A percentile compares a stretch with the other conserved stretches of the same genome.
Conservation (phyloP, 2,888 invertebrate genomes). For the Brachylomia viminalis region DNA sequence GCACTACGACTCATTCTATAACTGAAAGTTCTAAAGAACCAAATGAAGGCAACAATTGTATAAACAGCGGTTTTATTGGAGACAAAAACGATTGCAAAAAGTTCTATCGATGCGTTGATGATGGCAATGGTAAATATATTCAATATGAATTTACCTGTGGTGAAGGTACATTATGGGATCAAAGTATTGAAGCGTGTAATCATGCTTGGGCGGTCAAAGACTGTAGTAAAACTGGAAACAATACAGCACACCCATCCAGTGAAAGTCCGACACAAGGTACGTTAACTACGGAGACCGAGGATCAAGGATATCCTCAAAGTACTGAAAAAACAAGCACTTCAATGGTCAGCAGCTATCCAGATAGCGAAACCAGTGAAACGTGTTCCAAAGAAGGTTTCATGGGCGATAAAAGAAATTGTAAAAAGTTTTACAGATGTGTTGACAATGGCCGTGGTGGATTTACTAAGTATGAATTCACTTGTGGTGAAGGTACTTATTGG, state of each 20-base stretch:
- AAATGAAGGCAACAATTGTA: slow-evolving; percentile 65
- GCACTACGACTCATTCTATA: slow-evolving; percentile 46
- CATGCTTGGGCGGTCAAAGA: slow-evolving; percentile 81
- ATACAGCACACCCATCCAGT: slow-evolving; percentile 38
- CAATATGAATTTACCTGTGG: slow-evolving; percentile 90
- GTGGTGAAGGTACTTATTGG: slow-evolving; percentile 95
- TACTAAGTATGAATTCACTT: slow-evolving; percentile 93
- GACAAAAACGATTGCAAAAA: slow-evolving; percentile 90
- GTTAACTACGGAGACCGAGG: slow-evolving; percentile 23
- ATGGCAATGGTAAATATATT: slow-evolving; percentile 81
- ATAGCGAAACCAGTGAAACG: slow-evolving; percentile 15
- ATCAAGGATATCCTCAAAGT: slow-evolving; percentile 44
- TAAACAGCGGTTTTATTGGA: slow-evolving; percentile 91
- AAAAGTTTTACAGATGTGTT: slow-evolving; percentile 95
- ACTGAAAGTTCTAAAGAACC: slow-evolving; percentile 53
- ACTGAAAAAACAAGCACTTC: slow-evolving; percentile 48
- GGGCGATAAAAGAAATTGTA: slow-evolving; percentile 92
- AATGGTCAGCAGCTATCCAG: slow-evolving; percentile 23
- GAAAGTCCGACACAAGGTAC: slow-evolving; percentile 31
- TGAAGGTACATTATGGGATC: slow-evolving; percentile 91
- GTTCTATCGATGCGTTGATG: slow-evolving; percentile 92
- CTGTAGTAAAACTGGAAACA: slow-evolving; percentile 61
- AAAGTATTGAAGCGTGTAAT: slow-evolving; percentile 89
- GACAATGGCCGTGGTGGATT: slow-evolving; percentile 90
- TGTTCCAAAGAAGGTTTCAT: slow-evolving; percentile 86